Conservation (phyloP, 1,140 invertebrate genomes). For the Neodiprion lecontei region DNA sequence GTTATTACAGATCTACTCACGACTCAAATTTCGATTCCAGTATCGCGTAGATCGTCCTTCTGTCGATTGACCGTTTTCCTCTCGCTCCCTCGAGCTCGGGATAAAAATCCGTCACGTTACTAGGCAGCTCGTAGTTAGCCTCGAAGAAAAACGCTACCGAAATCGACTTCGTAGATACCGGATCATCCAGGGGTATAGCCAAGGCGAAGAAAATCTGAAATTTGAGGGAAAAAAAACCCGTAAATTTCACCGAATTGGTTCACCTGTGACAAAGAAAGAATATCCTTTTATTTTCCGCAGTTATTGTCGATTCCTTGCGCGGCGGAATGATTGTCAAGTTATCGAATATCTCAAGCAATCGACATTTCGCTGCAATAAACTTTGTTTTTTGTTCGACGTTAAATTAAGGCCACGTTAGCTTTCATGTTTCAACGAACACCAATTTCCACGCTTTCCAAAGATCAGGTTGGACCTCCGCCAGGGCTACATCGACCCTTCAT, state of each 20-base stretch:
- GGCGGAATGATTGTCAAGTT: too few relatives aligned
- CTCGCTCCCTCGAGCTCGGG: background rate
- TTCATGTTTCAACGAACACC: background rate
- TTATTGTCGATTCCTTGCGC: too few relatives aligned
- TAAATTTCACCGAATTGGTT: too few relatives aligned
- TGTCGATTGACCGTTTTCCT: slow-evolving; percentile 32
- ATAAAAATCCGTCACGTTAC: slow-evolving; percentile 31
- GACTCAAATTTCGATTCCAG: slow-evolving; percentile 51
- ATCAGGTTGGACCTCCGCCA: background rate
- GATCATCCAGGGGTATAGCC: slow-evolving; percentile 50
- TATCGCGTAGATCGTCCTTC: slow-evolving; percentile 41
- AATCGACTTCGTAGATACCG: slow-evolving; percentile 44
- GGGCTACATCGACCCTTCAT: background rate
- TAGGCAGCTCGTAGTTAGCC: slow-evolving; percentile 49
- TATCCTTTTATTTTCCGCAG: too few relatives aligned
- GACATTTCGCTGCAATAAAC: too few relatives aligned
- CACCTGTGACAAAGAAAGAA: too few relatives aligned
- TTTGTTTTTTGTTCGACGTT: too few relatives aligned
- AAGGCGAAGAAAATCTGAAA: slow-evolving; percentile 49
- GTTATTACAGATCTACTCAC: slow-evolving; percentile 36
- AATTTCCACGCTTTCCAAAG: background rate
- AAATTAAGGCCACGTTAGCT: too few relatives aligned
- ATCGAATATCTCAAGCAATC: too few relatives aligned
- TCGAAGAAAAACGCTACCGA: slow-evolving; percentile 53
- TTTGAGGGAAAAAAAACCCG: background rate